Conservation (phyloP, 2,113 vertebrate genomes). For the Chaetura pelagica region DNA sequence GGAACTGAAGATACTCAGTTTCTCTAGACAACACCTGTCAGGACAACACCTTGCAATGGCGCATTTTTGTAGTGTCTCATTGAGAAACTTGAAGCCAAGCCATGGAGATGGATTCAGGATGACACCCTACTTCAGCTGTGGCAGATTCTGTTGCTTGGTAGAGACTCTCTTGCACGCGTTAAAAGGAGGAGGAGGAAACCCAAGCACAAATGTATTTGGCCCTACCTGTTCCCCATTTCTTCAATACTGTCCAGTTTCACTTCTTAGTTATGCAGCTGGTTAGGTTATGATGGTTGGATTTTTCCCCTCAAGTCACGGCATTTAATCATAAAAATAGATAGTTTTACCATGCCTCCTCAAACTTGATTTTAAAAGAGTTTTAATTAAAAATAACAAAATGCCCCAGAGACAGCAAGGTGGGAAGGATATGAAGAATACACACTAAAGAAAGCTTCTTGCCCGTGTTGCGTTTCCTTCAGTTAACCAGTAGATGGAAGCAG, state of each 20-base stretch:
- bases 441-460: neutral
- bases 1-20: neutral
- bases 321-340: neutral
- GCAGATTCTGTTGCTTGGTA: neutral
- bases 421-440: neutral
- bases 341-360: neutral
- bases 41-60: neutral
- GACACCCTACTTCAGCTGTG: neutral
- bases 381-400: neutral
- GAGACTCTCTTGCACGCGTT: neutral
- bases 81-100: neutral
- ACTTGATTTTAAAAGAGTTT: neutral
- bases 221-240: neutral
- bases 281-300: neutral
- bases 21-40: neutral
- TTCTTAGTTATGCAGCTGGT: neutral
- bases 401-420: neutral
- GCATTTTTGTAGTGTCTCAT: neutral
- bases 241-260: neutral
- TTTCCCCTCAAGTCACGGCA: neutral
- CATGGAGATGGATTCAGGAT: neutral
- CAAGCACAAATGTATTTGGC: neutral
- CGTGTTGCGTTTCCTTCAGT: neutral
- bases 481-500: neutral
- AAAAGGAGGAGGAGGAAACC: neutral